A percentile compares a stretch with the other conserved stretches of the same genome.
Evolutionary conservation across 2,888 invertebrate genomes (phyloP).

Genomic region (Tetragnatha montana): DNA sequence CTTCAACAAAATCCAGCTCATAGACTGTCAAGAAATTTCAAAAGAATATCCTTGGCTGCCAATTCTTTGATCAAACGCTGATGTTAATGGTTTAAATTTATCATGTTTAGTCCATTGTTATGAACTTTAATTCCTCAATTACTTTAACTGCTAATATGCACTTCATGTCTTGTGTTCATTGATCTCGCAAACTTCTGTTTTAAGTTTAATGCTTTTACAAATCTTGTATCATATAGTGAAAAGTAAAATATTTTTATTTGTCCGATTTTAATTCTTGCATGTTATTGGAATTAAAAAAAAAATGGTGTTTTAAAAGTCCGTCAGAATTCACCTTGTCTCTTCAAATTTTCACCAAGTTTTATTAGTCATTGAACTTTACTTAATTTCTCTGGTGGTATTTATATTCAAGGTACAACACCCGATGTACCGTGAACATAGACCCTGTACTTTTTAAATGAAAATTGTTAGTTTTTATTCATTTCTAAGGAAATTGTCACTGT

Average conservation of each 20-base stretch:
- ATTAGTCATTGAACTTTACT: too few relatives aligned
- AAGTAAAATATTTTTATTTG: slow-evolving; percentile 42
- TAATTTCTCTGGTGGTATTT: too few relatives aligned
- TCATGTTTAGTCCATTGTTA: slow-evolving; percentile 1
- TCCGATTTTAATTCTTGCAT: background rate
- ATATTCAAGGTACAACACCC: too few relatives aligned
- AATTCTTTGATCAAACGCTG: slow-evolving; percentile 69
- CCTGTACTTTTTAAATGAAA: too few relatives aligned
- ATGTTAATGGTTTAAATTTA: slow-evolving; percentile 16
- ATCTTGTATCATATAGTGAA: slow-evolving; percentile 38
- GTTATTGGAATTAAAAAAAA: background rate
- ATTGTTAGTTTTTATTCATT: too few relatives aligned
- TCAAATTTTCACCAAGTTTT: too few relatives aligned
- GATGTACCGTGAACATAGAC: too few relatives aligned
- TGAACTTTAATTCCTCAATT: background rate
- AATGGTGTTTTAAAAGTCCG: background rate
- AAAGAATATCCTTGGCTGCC: slow-evolving; percentile 84
- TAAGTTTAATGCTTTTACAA: slow-evolving; percentile 43
- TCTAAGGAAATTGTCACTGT: too few relatives aligned
- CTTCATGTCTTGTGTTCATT: slow-evolving; percentile 22
- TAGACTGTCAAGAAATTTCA: slow-evolving; percentile 82
- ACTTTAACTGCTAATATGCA: slow-evolving; percentile 1
- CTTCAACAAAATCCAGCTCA: slow-evolving; percentile 82
- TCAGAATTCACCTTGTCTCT: background rate
- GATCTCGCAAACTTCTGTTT: slow-evolving; percentile 13